These are phyloP conservation scores for Zygaena filipendulae DNA, from an alignment of 2,888 invertebrate species.

Conservation along the genomic window DNA sequence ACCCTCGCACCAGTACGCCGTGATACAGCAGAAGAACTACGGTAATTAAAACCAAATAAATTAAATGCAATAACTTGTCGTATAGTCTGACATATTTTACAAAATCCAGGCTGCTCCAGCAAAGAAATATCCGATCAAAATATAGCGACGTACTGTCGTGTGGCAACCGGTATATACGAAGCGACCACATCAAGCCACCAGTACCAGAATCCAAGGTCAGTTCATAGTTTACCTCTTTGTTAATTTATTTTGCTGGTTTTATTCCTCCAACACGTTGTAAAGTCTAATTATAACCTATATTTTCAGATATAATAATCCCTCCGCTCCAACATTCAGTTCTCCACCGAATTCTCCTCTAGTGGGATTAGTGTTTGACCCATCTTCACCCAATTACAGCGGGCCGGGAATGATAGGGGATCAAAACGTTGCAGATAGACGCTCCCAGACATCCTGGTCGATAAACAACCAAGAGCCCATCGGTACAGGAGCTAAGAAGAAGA, in stretches of 20 bases:
- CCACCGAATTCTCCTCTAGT: slow-evolving; percentile 58
- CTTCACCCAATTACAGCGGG: slow-evolving; percentile 44
- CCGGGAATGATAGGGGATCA: slow-evolving; percentile 42
- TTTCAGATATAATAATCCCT: slow-evolving; percentile 52
- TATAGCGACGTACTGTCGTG: slow-evolving; percentile 48
- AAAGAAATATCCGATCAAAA: slow-evolving; percentile 48
- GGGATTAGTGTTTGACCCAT: slow-evolving; percentile 53
- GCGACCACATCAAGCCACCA: slow-evolving; percentile 42
- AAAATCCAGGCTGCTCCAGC: slow-evolving; percentile 41
- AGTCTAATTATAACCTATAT: too few relatives aligned
- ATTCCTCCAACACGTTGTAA: too few relatives aligned
- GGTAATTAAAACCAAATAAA: slow-evolving; percentile 27
- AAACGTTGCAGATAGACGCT: slow-evolving; percentile 36
- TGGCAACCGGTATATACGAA: slow-evolving; percentile 48
- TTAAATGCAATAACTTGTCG: neutral
- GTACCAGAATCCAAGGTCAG: slow-evolving; percentile 49
- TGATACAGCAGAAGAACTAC: slow-evolving; percentile 47
- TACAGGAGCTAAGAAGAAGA: slow-evolving; percentile 61
- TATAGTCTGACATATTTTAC: neutral
- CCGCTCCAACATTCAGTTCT: slow-evolving; percentile 54
- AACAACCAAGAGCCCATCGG: slow-evolving; percentile 57
- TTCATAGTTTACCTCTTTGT: too few relatives aligned
- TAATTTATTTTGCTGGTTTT: neutral
- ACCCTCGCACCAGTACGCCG: slow-evolving; percentile 32
- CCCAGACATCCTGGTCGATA: slow-evolving; percentile 45